Conservation (phyloP, 2,888 invertebrate species). For the Timema cristinae region DNA sequence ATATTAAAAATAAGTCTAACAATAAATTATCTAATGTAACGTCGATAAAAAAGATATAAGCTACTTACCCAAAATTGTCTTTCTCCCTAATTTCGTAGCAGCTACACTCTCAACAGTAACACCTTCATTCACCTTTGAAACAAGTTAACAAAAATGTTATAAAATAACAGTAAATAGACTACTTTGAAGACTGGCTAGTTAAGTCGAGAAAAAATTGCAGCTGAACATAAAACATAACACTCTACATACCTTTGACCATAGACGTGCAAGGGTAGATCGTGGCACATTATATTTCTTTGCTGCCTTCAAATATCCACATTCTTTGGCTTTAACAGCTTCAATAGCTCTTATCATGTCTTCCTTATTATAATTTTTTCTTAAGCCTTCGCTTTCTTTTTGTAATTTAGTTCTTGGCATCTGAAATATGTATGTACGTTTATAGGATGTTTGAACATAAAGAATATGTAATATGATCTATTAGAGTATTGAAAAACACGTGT, state of each 20-base stretch:
- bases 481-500: too few relatives aligned
- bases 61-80: conserved; percentile 7
- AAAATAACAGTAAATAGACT: not conserved
- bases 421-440: not conserved
- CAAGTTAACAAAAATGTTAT: not conserved
- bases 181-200: not conserved
- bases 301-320: conserved; percentile 8
- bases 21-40: not conserved
- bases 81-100: conserved; percentile 16
- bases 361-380: conserved; percentile 1
- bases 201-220: not conserved
- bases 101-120: not conserved
- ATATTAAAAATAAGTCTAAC: not conserved
- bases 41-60: not conserved
- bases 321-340: not conserved
- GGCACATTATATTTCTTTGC: conserved; percentile 5
- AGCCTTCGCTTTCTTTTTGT: not conserved
- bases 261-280: conserved; percentile 9
- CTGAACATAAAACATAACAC: not conserved
- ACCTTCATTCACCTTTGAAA: conserved; percentile 1
- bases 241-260: not conserved
- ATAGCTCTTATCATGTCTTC: conserved; percentile 13
- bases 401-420: conserved; percentile 7
- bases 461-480: too few relatives aligned
- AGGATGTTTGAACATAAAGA: too few relatives aligned